Evolutionary conservation across 2,113 vertebrate species (phyloP), one percentile per base, ranked within the genome.

Genomic region (Myrmophylax atrothorax): DNA sequence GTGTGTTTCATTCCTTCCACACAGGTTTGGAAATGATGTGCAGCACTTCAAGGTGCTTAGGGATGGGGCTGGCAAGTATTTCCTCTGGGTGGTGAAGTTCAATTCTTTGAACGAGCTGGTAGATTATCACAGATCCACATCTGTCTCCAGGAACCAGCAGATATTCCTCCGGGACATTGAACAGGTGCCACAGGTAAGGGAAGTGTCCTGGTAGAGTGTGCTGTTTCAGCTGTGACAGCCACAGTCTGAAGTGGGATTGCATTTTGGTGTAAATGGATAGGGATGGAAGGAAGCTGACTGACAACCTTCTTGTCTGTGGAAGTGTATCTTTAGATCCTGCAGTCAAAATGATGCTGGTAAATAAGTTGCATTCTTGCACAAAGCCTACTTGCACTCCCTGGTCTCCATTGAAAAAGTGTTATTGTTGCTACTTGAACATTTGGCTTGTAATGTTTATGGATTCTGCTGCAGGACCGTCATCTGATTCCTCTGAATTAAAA

Each of bases 81-180:
- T 99, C 97, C 98, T 99, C 63, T 99, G 99, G 99, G 99, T 99
- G 98, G 99, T 99, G 92, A 99, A 99, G 98, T 99, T 99, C 96
- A 99, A 99, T 97, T 99, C 99, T 47, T 98, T 99, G 96, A 99
- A 99, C 86, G 99, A 99, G 98, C 98, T 99, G 95, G 99, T 99
- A 94, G 99, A 99, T 96, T 99, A 99, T 96, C 99, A 99, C 97
- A 99, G 99, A 96, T 99, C 99, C 52, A 99, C 99, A 73, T 99
- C 99, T 4, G 99, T 99, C 92, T 99, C 99, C 90, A 98, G 99
- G 96, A 99, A 99, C 98, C 99, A 99, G 97, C 99, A 99, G 93
- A 99, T 99, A 98, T 99, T 99, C 95, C 98, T 99, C 90, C 98
- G 99, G 94, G 99, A 99, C 96, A 99, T 99, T 81, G 99, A 99